Evolutionary conservation across 2,797 vertebrate species (phyloP), one percentile per base, ranked within the genome.

Genomic region (Zenarchopterus dispar): DNA sequence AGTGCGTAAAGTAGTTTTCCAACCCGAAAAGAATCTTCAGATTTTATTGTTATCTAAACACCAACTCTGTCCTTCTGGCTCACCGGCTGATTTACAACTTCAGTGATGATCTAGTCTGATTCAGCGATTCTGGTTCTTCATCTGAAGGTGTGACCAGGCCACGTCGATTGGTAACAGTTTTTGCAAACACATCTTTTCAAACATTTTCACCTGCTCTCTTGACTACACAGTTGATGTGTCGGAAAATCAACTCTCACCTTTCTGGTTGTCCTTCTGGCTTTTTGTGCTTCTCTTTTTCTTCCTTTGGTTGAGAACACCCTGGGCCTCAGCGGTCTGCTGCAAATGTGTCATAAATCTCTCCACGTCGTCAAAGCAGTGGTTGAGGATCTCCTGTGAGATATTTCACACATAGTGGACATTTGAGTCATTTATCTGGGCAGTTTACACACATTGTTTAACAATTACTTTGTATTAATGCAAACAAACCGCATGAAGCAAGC

Each of bases 321-420:
- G 89, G 3, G 95, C 94, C 59, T 96, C 95, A 0, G 94, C 94
- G 0, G 90, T 82, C 75, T 95, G 94, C 86, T 97, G 94, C 68
- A 97, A 84, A 24, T 88, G 92, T 0, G 63, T 57, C 80, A 97
- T 94, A 45, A 97, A 93, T 4, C 57, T 67, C 83, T 96, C 95
- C 48, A 96, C 81, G 10, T 96, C 95, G 1, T 95, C 94, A 56
- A 96, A 94, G 64, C 95, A 93, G 84, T 94, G 95, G 84, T 97
- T 97, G 75, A 97, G 70, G 58, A 96, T 88, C 56, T 94, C 93
- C 96, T 97, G 70, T 31, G 7, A 24, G 46, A 53, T 4, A 46
- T 22, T 60, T 56, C 19, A 68, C 47, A 69, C 5, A 1, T 0
- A 11, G 7, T 1, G 6, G 24, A 16, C 24, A 8, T 56, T 55